Base-by-base conservation (phyloP, 2,797 vertebrate species). In the Rhynchotus rufescens region DNA sequence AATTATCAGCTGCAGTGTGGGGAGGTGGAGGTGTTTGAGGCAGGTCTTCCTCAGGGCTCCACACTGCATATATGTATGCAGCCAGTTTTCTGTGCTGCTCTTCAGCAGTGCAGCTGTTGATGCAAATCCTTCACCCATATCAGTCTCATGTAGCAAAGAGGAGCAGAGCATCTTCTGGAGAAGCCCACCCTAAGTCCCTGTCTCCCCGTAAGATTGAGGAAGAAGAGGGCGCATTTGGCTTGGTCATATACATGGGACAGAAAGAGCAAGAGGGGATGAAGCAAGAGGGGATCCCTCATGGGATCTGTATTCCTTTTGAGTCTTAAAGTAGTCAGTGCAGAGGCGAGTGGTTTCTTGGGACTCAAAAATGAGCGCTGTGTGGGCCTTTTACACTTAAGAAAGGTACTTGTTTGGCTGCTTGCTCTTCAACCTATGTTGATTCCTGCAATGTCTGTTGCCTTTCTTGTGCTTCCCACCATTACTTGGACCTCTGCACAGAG, bases 61-160 rank as follows among this genome's bases (percentile, higher is more conserved):
- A 87, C 84, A 23, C 92, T 93, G 93, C 88, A 96, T 94, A 86
- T 74, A 87, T 92, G 86, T 74, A 87, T 92, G 86, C 86, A 93
- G 87, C 40, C 51, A 42, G 30, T 96, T 94, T 92, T 92, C 84
- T 57, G 38, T 36, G 61, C 62, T 89, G 76, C 57, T 42, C 44
- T 89, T 95, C 68, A n/a, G 80, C 60, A 76, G 82, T 93, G 77
- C 81, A 92, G 82, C 76, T 94, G 93, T 79, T 73, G 82, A 81
- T 89, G 82, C 64, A 93, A 94, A 89, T 92, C 90, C 72, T 81
- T 80, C 87, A 77, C 81, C 67, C 74, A 84, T 76, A 74, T 22
- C 1, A 1, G 73, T 87, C 81, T 20, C 6, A 3, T 52, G 17
- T 65, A 79, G 65, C 52, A 85, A 87, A 74, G 76, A 90, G 88